Conservation (phyloP, 1,140 invertebrate genomes). For the Octopus bimaculoides region DNA sequence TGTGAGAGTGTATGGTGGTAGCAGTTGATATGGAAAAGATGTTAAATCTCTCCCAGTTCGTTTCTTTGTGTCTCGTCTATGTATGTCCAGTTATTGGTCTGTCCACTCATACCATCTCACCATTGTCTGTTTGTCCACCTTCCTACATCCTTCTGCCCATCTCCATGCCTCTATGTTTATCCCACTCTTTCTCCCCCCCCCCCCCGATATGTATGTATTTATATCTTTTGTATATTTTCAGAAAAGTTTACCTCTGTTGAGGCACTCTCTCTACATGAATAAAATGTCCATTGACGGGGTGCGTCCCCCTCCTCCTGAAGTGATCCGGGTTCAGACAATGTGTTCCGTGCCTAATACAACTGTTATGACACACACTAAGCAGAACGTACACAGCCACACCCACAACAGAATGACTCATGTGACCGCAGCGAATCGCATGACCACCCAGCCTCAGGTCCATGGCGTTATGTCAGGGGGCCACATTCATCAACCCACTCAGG, state of each 20-base stretch:
- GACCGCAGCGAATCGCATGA: not conserved
- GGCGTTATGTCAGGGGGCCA: not conserved
- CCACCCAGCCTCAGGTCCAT: not conserved
- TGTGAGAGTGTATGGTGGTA: too few species aligned
- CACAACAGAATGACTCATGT: not conserved
- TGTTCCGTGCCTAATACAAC: not conserved
- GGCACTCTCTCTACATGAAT: constrained; percentile 84
- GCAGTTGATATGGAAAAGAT: too few species aligned
- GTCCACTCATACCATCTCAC: too few species aligned
- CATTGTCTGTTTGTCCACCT: too few species aligned
- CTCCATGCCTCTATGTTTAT: not conserved
- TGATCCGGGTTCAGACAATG: constrained; percentile 19
- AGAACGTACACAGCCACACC: not conserved
- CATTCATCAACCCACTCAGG: not conserved
- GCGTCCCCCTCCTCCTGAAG: constrained; percentile 68
- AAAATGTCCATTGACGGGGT: constrained; percentile 96
- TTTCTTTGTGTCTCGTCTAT: too few species aligned
- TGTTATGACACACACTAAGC: not conserved
- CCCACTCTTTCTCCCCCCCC: not conserved
- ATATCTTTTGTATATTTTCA: constrained; percentile 56
- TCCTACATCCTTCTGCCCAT: too few species aligned
- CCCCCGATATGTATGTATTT: not conserved
- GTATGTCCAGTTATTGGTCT: too few species aligned
- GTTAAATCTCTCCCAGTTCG: too few species aligned
- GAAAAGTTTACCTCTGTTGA: constrained; percentile 92